phyloP scores from a whole-genome alignment of 2,888 invertebrate genomes.

The Rhagophthalmus giganteus region DNA sequence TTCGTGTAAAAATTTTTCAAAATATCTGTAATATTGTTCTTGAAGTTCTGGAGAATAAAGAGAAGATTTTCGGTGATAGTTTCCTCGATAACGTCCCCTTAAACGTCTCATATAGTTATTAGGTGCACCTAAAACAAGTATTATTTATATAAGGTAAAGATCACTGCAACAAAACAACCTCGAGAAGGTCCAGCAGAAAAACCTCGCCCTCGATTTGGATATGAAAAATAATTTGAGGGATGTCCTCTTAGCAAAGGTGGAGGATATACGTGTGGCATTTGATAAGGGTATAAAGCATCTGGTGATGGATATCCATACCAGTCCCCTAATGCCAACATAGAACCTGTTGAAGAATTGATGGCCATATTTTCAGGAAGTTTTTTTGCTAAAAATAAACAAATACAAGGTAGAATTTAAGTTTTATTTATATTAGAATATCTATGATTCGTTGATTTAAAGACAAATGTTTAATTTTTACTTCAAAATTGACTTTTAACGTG shows the following conservation, averaged over 20 bases:
- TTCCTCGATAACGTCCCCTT: slow-evolving; percentile 47
- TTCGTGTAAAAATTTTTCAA: slow-evolving; percentile 62
- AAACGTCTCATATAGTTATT: slow-evolving; percentile 23
- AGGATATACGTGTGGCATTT: slow-evolving; percentile 12
- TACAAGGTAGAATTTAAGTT: too few species aligned
- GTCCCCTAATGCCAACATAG: slow-evolving; percentile 4
- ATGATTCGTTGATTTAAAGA: too few species aligned
- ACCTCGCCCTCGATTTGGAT: slow-evolving; percentile 43
- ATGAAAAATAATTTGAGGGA: slow-evolving; percentile 40
- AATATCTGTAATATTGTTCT: slow-evolving; percentile 62
- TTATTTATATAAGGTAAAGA: too few species aligned
- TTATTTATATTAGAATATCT: too few species aligned
- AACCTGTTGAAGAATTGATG: neutral
- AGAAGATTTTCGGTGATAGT: slow-evolving; percentile 37
- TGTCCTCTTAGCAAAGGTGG: slow-evolving; percentile 1
- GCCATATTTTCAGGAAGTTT: too few species aligned
- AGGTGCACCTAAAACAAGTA: slow-evolving; percentile 13
- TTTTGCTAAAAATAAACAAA: too few species aligned
- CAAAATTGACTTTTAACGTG: too few species aligned
- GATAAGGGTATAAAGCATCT: slow-evolving; percentile 22
- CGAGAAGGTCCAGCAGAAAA: slow-evolving; percentile 43
- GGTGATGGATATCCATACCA: slow-evolving; percentile 16
- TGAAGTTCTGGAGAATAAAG: slow-evolving; percentile 45
- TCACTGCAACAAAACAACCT: too few species aligned
- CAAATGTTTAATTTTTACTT: too few species aligned